A percentile compares a stretch with the other conserved stretches of the same genome.
Evolutionary conservation across 2,888 invertebrate genomes (phyloP).

Genomic region (Dasysyrphus tricinctus): DNA sequence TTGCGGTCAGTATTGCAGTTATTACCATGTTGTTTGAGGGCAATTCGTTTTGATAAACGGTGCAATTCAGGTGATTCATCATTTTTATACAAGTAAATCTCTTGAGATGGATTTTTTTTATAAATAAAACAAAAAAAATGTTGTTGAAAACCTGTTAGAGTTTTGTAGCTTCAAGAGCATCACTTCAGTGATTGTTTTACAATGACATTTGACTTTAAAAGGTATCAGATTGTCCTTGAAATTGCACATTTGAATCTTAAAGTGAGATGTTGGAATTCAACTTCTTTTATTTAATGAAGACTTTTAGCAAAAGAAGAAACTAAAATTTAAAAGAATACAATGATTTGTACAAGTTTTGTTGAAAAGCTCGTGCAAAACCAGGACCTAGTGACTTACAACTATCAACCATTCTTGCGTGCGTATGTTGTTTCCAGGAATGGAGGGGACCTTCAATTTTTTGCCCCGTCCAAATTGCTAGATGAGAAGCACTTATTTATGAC

Average conservation of each 20-base stretch:
- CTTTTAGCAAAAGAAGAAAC: too few relatives aligned
- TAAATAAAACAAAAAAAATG: not conserved
- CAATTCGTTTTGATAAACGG: conserved; percentile 78
- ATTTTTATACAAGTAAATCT: conserved; percentile 68
- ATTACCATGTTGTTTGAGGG: conserved; percentile 63
- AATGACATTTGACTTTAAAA: conserved; percentile 31
- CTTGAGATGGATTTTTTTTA: conserved; percentile 45
- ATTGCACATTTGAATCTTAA: not conserved
- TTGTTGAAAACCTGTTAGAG: conserved; percentile 22
- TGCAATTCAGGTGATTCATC: conserved; percentile 77
- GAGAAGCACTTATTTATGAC: too few relatives aligned
- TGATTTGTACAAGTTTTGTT: too few relatives aligned
- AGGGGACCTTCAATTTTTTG: too few relatives aligned
- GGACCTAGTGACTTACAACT: too few relatives aligned
- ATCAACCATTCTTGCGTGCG: too few relatives aligned
- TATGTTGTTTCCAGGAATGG: too few relatives aligned
- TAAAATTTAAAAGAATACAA: too few relatives aligned
- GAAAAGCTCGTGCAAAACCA: too few relatives aligned
- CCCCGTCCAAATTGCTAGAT: too few relatives aligned
- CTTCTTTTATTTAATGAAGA: too few relatives aligned
- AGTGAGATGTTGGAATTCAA: too few relatives aligned
- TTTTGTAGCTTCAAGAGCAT: conserved; percentile 18
- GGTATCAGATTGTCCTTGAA: not conserved
- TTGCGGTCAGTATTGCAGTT: conserved; percentile 76
- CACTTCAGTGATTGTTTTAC: conserved; percentile 34